phyloP scores from a whole-genome alignment of 2,113 vertebrate genomes.

The Toxostoma redivivum region DNA sequence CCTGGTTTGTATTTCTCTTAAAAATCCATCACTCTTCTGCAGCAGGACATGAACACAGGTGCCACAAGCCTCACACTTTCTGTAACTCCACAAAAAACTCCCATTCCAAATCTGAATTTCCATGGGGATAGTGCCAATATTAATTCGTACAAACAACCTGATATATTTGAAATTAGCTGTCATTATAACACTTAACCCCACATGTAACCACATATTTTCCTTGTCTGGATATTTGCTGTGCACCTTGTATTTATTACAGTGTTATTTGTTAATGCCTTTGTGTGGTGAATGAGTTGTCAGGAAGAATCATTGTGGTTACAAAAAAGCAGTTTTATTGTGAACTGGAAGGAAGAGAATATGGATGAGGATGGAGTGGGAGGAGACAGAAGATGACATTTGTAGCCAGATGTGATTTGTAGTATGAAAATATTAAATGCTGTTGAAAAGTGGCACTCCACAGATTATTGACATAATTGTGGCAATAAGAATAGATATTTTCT shows the following conservation, averaged over 20 bases:
- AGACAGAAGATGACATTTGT: not conserved
- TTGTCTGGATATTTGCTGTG: not conserved
- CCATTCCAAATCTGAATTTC: not conserved
- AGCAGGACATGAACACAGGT: not conserved
- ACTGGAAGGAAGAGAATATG: not conserved
- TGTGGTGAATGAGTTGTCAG: not conserved
- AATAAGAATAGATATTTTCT: not conserved
- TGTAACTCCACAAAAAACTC: not conserved
- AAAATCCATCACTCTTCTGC: not conserved
- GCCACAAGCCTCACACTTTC: not conserved
- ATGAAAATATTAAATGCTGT: not conserved
- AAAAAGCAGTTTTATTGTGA: not conserved
- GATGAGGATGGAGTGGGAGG: not conserved
- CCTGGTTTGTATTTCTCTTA: not conserved
- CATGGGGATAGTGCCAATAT: not conserved
- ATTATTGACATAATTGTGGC: not conserved
- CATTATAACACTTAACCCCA: not conserved
- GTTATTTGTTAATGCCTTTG: conserved; percentile 30
- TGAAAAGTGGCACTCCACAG: not conserved
- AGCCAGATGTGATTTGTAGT: not conserved
- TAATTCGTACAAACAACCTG: not conserved
- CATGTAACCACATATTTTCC: not conserved
- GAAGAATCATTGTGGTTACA: not conserved
- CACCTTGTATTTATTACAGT: conserved; percentile 13
- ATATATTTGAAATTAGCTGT: not conserved